These are phyloP conservation scores for Beris morrisii DNA, from an alignment of 2,888 invertebrate genomes.

Conservation along the genomic window DNA sequence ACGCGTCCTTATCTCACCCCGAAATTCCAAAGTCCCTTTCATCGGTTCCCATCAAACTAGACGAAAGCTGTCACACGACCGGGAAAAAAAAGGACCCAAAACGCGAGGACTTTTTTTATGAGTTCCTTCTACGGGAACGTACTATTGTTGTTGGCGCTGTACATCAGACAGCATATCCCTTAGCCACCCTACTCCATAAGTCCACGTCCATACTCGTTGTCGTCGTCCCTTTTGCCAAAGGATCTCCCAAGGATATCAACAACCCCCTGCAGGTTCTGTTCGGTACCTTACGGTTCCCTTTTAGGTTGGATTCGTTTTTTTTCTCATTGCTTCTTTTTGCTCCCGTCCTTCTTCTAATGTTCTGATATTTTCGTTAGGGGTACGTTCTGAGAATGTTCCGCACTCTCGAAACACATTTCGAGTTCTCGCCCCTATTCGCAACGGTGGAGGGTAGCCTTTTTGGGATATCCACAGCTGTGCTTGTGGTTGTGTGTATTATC, in stretches of 20 bases:
- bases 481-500: constrained; percentile 29
- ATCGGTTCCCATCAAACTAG: constrained; percentile 37
- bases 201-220: constrained; percentile 10
- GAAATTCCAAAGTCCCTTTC: constrained; percentile 34
- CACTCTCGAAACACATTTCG: background rate
- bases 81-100: constrained; percentile 25
- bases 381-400: constrained; percentile 13
- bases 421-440: constrained; percentile 12
- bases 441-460: constrained; percentile 22
- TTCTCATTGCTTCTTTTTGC: constrained; percentile 4
- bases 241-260: constrained; percentile 37
- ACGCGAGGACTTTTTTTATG: background rate
- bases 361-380: constrained; percentile 28
- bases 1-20: constrained; percentile 29
- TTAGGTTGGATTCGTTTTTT: constrained; percentile 16
- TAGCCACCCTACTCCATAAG: constrained; percentile 18
- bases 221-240: constrained; percentile 22
- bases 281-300: constrained; percentile 16
- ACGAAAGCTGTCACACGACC: constrained; percentile 36
- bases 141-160: constrained; percentile 20
- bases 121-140: constrained; percentile 21
- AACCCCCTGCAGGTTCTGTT: constrained; percentile 30
- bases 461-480: constrained; percentile 26
- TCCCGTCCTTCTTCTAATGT: constrained; percentile 29
- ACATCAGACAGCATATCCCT: background rate